These are phyloP conservation scores for Peromyscus aztecus DNA, from an alignment of 2,797 vertebrate species.

Conservation along the genomic window DNA sequence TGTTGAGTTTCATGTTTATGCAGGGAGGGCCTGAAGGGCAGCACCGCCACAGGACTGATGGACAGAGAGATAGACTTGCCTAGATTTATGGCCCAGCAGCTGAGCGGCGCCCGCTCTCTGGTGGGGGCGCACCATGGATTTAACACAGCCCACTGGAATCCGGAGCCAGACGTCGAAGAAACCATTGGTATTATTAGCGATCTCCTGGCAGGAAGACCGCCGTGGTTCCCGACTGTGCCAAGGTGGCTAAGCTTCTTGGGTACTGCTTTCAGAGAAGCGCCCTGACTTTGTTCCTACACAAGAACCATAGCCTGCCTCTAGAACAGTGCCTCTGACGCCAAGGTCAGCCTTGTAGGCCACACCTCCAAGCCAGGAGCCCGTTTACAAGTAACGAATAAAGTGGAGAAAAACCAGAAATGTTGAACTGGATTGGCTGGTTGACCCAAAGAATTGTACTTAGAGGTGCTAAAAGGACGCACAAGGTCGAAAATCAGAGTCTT, in stretches of 20 bases:
- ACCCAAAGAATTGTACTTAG: neutral
- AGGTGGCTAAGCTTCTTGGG: neutral
- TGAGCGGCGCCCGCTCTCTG: neutral
- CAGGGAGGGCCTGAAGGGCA: slow-evolving; percentile 1
- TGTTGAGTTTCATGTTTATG: slow-evolving; percentile 51
- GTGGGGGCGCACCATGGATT: neutral
- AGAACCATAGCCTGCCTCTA: neutral
- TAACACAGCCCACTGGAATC: neutral
- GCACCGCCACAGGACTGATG: neutral
- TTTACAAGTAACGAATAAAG: neutral
- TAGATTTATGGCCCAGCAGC: neutral
- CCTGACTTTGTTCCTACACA: neutral
- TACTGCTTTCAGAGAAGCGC: neutral
- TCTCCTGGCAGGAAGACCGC: neutral
- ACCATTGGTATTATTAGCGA: neutral
- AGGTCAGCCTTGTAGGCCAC: neutral
- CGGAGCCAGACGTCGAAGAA: slow-evolving; percentile 22
- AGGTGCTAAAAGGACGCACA: neutral
- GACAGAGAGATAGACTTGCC: neutral
- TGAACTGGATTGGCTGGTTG: neutral
- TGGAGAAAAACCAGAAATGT: neutral
- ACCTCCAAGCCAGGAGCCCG: neutral
- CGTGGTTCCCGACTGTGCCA: neutral
- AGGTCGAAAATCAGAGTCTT: neutral
- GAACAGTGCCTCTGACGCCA: neutral